phyloP scores from a whole-genome alignment of 2,797 vertebrate species.

The Gymnothorax javanicus region DNA sequence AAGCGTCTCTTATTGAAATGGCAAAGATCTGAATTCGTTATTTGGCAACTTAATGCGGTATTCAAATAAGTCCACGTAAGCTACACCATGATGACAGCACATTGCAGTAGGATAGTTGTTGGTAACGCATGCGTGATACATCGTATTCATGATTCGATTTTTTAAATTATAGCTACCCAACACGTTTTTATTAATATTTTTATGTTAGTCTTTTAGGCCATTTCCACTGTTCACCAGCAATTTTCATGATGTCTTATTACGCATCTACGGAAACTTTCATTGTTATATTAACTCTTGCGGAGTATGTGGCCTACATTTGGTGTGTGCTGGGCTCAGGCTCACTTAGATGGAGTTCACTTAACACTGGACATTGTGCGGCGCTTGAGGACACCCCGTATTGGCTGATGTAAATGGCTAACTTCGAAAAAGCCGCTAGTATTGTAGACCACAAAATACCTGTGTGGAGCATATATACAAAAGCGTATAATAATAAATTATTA shows the following conservation, averaged over 20 bases:
- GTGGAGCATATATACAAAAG: not conserved
- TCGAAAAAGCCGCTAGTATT: not conserved
- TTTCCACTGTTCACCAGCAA: too few species aligned
- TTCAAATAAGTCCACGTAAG: too few species aligned
- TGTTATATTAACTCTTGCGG: not conserved
- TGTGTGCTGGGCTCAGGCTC: not conserved
- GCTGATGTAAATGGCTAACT: not conserved
- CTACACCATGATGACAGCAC: too few species aligned
- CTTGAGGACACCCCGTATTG: not conserved
- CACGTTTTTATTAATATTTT: too few species aligned
- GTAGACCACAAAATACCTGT: not conserved
- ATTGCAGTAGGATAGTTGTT: too few species aligned
- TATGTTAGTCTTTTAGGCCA: too few species aligned
- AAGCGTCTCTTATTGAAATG: not conserved
- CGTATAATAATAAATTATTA: not conserved
- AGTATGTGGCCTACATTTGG: not conserved
- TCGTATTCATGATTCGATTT: too few species aligned
- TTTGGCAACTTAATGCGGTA: not conserved
- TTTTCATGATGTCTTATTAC: too few species aligned
- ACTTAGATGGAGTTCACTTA: not conserved
- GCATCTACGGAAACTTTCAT: not conserved
- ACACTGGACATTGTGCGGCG: not conserved
- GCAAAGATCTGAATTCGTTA: too few species aligned
- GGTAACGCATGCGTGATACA: too few species aligned
- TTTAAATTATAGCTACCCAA: too few species aligned